Percentiles rank a stretch among this genome's conserved stretches.
Evolutionary conservation across 1,140 invertebrate genomes (phyloP).

Genomic region (Achroia grisella): DNA sequence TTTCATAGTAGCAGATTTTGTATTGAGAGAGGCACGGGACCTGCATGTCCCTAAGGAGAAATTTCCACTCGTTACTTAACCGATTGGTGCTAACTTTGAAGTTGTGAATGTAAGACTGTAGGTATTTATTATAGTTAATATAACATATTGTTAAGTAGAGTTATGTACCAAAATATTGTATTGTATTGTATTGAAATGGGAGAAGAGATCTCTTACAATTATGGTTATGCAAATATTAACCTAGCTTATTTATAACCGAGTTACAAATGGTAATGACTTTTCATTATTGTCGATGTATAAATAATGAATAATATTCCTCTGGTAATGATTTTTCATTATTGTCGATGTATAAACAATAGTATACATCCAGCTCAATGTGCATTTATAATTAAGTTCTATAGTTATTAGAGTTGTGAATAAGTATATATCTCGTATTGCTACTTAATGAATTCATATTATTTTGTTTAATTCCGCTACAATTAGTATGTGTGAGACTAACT

Average conservation of each 20-base stretch:
- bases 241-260: not conserved
- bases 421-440: no score
- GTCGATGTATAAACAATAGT: not conserved
- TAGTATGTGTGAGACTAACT: no score
- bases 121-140: conserved; percentile 5
- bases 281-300: not conserved
- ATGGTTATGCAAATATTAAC: no score
- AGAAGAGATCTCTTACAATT: conserved; percentile 19
- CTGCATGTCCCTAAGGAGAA: no score
- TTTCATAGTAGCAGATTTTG: no score
- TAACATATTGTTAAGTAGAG: conserved; percentile 7
- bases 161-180: conserved; percentile 15
- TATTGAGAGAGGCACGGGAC: no score
- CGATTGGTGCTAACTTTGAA: conserved; percentile 1
- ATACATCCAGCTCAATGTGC: conserved; percentile 30
- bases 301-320: no score
- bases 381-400: conserved; percentile 33
- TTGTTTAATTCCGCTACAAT: no score
- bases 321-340: not conserved
- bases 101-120: conserved; percentile 24
- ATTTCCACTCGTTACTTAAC: no score
- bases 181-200: conserved; percentile 5
- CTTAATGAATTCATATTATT: no score
- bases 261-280: no score
- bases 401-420: no score